These are phyloP conservation scores for Camelus bactrianus DNA, from an alignment of 2,113 vertebrate genomes.

Conservation along the genomic window DNA sequence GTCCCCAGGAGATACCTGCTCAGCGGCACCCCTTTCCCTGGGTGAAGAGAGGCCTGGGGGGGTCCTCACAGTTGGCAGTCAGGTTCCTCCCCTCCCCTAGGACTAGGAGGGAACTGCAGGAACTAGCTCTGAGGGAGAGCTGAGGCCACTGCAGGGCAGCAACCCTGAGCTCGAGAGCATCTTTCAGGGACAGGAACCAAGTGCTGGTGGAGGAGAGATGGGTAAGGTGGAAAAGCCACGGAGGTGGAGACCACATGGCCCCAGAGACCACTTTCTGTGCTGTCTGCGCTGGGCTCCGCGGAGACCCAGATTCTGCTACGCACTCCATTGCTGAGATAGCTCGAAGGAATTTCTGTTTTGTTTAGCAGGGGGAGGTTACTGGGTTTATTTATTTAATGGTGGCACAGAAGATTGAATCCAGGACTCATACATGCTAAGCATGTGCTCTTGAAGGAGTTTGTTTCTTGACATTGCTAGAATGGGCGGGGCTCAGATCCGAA, in stretches of 20 bases:
- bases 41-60: background rate
- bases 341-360: background rate
- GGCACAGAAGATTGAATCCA: too few species aligned
- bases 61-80: background rate
- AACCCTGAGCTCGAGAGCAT: background rate
- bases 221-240: accelerated
- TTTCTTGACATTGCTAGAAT: background rate
- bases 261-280: background rate
- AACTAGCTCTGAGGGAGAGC: background rate
- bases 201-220: background rate
- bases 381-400: too few species aligned
- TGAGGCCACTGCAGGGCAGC: background rate
- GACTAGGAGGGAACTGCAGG: background rate
- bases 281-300: background rate
- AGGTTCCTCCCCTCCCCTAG: background rate
- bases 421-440: too few species aligned
- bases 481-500: slow-evolving; percentile 17
- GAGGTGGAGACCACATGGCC: accelerated
- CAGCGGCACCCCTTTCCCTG: background rate
- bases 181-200: background rate
- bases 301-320: too few species aligned
- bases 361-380: too few species aligned
- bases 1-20: background rate
- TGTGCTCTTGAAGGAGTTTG: background rate
- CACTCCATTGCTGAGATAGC: background rate